Evolutionary conservation across 2,888 invertebrate species (phyloP), one percentile per base, ranked within the genome.

Genomic region (Scotopteryx bipunctaria): DNA sequence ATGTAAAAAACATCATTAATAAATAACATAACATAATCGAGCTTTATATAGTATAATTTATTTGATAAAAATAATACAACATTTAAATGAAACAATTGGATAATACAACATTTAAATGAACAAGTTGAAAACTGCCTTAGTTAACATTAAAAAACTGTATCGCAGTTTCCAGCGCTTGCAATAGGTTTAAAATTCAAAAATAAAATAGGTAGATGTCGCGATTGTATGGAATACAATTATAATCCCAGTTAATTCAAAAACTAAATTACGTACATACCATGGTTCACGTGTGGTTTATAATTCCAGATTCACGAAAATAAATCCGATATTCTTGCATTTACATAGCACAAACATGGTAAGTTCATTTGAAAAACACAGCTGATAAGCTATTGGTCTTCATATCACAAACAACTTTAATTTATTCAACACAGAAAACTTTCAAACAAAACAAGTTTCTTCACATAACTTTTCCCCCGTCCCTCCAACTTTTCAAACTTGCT

Each of bases 361-460:
- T 36, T 31, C 5, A 31, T 36, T 37, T 13, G 21, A 21, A 23
- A 41, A 31, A 32, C 45, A 52, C 31, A 41, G 32, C 29, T 29
- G 5, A 29, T 14, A 27, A 33, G 16, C 13, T 8, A n/a, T 23
- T 11, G 8, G 15, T 17, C 36, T 17, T 17, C 17, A 37, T 52
- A 42, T 43, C 47, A 47, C 47, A 53, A 31, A 23, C 9, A 17
- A 15, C 29, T 33, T 11, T 49, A 50, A 53, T 41, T 47, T 55
- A 41, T 53, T 57, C 48, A 58, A 50, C 59, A 55, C 59, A 48
- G 50, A 54, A 35, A 64, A 57, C 40, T 43, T 59, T 43, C 32
- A 14, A 49, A 46, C 53, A 42, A 56, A 57, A 50, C 52, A 51
- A 60, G 42, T 58, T 57, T 56, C 9, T n/a, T 11, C 8, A 9